Evolutionary conservation across 2,113 vertebrate genomes (phyloP).

Genomic region (Calidris pygmaea): DNA sequence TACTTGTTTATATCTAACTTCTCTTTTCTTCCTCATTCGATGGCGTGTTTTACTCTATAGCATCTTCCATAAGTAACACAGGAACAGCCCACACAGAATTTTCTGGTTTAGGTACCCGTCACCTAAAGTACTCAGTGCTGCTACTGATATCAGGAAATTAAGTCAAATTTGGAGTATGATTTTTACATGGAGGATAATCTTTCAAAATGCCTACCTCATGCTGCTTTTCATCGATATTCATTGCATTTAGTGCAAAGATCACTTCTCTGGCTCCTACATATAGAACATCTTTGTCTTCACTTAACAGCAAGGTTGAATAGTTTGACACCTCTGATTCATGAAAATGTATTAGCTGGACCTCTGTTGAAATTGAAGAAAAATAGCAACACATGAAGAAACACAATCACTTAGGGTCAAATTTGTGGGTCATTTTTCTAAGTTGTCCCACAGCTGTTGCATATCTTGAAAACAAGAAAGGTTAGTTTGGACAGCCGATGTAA

Average conservation of each 20-base stretch:
- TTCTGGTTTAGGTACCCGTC: neutral
- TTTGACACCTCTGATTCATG: slow-evolving; percentile 87
- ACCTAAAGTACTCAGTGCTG: neutral
- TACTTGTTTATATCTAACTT: neutral
- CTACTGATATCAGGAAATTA: neutral
- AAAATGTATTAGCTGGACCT: slow-evolving; percentile 86
- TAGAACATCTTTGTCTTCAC: slow-evolving; percentile 79
- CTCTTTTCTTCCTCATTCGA: neutral
- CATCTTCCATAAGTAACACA: neutral
- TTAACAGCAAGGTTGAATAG: slow-evolving; percentile 91
- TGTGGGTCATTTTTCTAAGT: neutral
- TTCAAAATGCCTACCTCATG: slow-evolving; percentile 77
- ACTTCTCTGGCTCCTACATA: slow-evolving; percentile 93
- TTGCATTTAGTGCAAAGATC: slow-evolving; percentile 87
- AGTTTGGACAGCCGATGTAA: neutral
- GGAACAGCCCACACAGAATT: neutral
- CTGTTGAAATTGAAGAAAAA: slow-evolving; percentile 69
- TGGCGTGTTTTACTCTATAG: neutral
- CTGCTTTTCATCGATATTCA: slow-evolving; percentile 81
- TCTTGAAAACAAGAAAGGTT: neutral
- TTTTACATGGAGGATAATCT: neutral
- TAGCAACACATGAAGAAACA: neutral
- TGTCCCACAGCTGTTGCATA: neutral
- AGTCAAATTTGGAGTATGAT: neutral
- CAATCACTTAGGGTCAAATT: neutral